Conservation (phyloP, 2,888 invertebrate species). For the Cordylochernes scorpioides region DNA sequence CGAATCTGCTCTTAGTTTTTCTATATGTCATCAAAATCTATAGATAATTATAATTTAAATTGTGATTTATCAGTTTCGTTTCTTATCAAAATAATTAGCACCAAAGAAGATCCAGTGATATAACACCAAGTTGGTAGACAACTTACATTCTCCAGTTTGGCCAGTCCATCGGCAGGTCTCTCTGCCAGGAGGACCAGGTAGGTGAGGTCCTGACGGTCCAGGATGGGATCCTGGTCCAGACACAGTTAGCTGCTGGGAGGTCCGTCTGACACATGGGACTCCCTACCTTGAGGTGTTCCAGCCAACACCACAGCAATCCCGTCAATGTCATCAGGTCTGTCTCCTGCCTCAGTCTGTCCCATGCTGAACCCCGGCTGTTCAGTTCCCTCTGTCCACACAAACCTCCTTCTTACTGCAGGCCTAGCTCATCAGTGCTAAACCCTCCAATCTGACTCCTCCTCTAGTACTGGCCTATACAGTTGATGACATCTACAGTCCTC, state of each 20-base stretch:
- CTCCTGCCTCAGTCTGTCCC: slow-evolving; percentile 36
- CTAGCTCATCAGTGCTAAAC: too few relatives aligned
- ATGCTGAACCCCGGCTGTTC: slow-evolving; percentile 37
- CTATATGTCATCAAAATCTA: too few relatives aligned
- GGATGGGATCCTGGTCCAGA: slow-evolving; percentile 8
- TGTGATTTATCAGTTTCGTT: too few relatives aligned
- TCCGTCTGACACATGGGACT: background rate
- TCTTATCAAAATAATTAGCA: too few relatives aligned
- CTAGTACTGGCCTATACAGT: background rate
- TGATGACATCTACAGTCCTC: background rate
- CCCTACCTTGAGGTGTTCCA: slow-evolving; percentile 37
- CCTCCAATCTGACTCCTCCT: background rate
- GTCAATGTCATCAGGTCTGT: slow-evolving; percentile 33
- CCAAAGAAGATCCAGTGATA: too few relatives aligned
- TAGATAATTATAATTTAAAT: too few relatives aligned
- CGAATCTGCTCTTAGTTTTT: too few relatives aligned
- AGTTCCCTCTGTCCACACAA: slow-evolving; percentile 25
- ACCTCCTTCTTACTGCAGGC: too few relatives aligned
- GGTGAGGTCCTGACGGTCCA: slow-evolving; percentile 10
- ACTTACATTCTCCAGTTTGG: slow-evolving; percentile 10
- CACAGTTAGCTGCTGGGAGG: background rate
- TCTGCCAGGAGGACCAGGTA: slow-evolving; percentile 11
- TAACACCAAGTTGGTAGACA: too few relatives aligned
- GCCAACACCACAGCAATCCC: slow-evolving; percentile 40
- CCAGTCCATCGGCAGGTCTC: slow-evolving; percentile 10